A percentile compares a stretch with the other conserved stretches of the same genome.
These are phyloP conservation scores for Microplitis mediator DNA, from an alignment of 1,140 invertebrate species.

Conservation along the genomic window DNA sequence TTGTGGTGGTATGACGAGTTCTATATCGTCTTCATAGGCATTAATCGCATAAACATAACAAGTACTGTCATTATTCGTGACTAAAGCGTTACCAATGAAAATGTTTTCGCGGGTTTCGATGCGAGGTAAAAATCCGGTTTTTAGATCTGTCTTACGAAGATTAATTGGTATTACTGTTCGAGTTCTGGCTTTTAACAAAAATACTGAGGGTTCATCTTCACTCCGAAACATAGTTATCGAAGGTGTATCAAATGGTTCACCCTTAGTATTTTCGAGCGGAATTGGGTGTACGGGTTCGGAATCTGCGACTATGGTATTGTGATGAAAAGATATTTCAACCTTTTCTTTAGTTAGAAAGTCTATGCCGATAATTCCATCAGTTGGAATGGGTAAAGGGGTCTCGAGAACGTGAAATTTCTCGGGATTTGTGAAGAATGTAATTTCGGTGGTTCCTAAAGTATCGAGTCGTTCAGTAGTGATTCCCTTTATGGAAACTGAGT, in stretches of 20 bases:
- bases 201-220: too few relatives aligned
- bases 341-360: conserved; percentile 5
- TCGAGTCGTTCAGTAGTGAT: neutral
- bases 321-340: conserved; percentile 14
- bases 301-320: neutral
- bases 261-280: neutral
- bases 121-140: neutral
- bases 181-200: too few relatives aligned
- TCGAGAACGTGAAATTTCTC: neutral
- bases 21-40: neutral
- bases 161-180: neutral
- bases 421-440: neutral
- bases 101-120: neutral
- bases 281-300: neutral
- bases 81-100: neutral
- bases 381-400: neutral
- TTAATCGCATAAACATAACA: too few relatives aligned
- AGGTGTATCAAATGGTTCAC: too few relatives aligned
- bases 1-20: neutral
- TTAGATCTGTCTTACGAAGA: neutral
- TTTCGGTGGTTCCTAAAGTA: neutral
- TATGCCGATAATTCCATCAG: neutral
- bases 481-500: neutral
- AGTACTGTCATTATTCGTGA: neutral
- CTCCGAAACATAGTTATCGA: too few relatives aligned